phyloP scores from a whole-genome alignment of 1,140 invertebrate species.

The Spodoptera litura region DNA sequence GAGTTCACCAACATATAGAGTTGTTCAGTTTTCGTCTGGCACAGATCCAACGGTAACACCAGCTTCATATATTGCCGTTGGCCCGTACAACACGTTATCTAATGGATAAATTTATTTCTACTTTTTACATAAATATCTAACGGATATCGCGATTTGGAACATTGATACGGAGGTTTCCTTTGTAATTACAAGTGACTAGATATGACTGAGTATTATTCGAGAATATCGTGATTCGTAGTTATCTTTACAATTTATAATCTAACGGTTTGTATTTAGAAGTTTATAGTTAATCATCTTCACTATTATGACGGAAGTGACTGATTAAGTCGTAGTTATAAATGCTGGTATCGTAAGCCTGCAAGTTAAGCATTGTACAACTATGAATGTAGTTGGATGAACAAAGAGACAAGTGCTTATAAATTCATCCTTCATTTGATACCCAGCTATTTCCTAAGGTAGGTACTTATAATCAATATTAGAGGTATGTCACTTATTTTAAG shows the following conservation, averaged over 20 bases:
- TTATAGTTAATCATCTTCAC: conserved; percentile 17
- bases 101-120: conserved; percentile 30
- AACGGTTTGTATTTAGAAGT: conserved; percentile 21
- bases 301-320: background rate
- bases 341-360: background rate
- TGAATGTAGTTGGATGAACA: too few relatives aligned
- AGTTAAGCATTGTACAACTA: too few relatives aligned
- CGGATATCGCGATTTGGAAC: conserved; percentile 60
- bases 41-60: conserved; percentile 23
- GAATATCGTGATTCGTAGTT: conserved; percentile 46
- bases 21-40: conserved; percentile 20
- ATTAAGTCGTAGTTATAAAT: background rate
- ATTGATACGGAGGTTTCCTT: conserved; percentile 52
- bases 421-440: too few relatives aligned
- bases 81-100: conserved; percentile 28
- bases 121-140: conserved; percentile 49
- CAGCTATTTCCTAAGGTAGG: too few relatives aligned
- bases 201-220: conserved; percentile 58
- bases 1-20: conserved; percentile 15
- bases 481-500: too few relatives aligned
- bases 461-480: too few relatives aligned
- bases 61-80: conserved; percentile 4
- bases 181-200: conserved; percentile 57
- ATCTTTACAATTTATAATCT: conserved; percentile 27
- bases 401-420: too few relatives aligned